Base-by-base conservation (phyloP, 2,888 invertebrate genomes). In the Bellardia bayeri region DNA sequence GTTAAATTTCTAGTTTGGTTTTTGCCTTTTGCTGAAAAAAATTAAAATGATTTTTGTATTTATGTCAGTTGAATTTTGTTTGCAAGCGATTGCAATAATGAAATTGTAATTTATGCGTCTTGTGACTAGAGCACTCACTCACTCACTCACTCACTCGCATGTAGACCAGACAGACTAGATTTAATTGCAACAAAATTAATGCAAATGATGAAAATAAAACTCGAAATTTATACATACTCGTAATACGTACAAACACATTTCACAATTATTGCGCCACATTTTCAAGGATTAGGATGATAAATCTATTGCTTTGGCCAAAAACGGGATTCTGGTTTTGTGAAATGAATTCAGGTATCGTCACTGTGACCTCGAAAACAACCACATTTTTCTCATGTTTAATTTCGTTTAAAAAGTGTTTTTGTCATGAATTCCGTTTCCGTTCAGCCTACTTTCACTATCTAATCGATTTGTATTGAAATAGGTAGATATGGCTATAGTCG, bases 81-180 rank as follows among this genome's bases (percentile, higher is more conserved):
- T 14, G 49, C 30, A 64, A 40, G 37, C 49, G 40, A 61, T 74
- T 79, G 56, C 63, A 84, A 51, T 84, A 76, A 72, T 66, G 37
- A 79, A 58, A 30, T 58, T 84, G 23, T 79, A 79, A 79, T 83
- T 83, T 71, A 83, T 84, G 74, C 16, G 51, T 68, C 49, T 79
- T 79, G n/a, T 66, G 66, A 66, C 54, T 69, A 23, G 16, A 82
- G 40, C 61, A 45, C 37, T 37, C 37, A 37, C 23, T 23, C 64
- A 45, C 37, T 37, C 37, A 37, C 23, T 23, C 64, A 33, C 42
- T 56, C 14, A 56, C 14, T 56, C n/a, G 33, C 16, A 54, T 40
- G 45, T 23, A 42, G 71, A 42, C 45, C 42, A 54, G 45, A 51
- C 37, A 63, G 40, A 69, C 69, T 69, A 54, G 40, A 71, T 78